Evolutionary conservation across 2,888 invertebrate species (phyloP), one percentile per base, ranked within the genome.

Genomic region (Lissocephala sabroskyi): DNA sequence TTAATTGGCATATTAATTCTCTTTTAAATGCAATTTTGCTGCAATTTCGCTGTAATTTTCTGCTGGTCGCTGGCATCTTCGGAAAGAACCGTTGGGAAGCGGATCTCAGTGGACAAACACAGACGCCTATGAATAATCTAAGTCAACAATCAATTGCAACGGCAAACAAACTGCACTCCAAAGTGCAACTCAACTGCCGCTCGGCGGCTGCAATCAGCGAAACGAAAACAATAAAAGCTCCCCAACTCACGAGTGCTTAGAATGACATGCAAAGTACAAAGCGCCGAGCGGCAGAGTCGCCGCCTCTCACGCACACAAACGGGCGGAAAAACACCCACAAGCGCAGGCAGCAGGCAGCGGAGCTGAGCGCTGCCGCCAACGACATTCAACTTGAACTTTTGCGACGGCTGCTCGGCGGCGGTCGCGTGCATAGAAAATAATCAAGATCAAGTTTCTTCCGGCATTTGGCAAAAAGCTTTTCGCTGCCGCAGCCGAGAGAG

Each of bases 381-480:
- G 79, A 77, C 78, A 79, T 79, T 79, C 71, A 79, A 79, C 79
- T 79, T 79, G 79, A 79, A 79, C 79, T 79, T 76, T 77, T 62
- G 61, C 66, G 62, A n/a, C n/a, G n/a, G n/a, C n/a, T 62, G 56
- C 48, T 53, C 48, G 52, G 47, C 28, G n/a, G n/a, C n/a, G n/a
- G n/a, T 28, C 39, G n/a, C 49, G 44, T 44, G 63, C 70, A 65
- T 60, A 63, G 62, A 56, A 67, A 61, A 74, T 62, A 71, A 68
- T 78, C 79, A 79, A 79, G 79, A 79, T 79, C 79, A 79, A 79
- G 79, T 79, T 78, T 66, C 76, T 78, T 78, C 76, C 78, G 78
- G 65, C 64, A 73, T 75, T 67, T 75, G 57, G 32, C 56, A 56
- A 16, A 59, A 63, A 70, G 74, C 68, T 68, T 68, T 60, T 39